phyloP scores from a whole-genome alignment of 2,113 vertebrate genomes.

The Phoenicopterus ruber region DNA sequence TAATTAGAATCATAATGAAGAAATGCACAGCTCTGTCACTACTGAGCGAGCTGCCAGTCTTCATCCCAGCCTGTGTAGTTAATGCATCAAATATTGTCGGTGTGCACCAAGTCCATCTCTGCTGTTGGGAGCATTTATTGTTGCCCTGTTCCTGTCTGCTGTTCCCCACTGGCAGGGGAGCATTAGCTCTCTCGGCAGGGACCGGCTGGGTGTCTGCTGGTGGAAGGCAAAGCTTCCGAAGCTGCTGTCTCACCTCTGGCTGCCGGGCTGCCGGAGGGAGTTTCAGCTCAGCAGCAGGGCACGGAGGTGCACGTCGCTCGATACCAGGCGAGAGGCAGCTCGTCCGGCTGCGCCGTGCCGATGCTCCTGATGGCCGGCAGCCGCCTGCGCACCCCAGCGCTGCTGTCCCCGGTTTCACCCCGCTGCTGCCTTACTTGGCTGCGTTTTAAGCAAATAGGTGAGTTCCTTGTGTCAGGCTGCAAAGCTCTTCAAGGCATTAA shows the following conservation, averaged over 20 bases:
- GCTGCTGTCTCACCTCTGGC: neutral
- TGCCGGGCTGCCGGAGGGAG: neutral
- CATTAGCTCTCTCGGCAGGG: neutral
- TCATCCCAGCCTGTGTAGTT: neutral
- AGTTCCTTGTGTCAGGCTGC: neutral
- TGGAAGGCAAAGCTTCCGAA: neutral
- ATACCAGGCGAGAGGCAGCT: neutral
- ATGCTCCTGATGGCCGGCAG: neutral
- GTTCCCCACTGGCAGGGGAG: neutral
- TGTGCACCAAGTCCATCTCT: accelerated
- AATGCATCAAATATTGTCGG: accelerated
- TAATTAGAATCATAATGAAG: neutral
- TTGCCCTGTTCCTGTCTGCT: neutral
- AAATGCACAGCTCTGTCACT: neutral
- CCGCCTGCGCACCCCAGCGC: accelerated
- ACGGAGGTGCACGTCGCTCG: accelerated
- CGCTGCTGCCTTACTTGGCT: neutral
- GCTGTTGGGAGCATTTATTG: no score
- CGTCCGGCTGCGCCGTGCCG: accelerated
- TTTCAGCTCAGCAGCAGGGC: neutral
- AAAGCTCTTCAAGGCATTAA: neutral
- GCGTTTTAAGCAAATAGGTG: accelerated
- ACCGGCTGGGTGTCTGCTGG: neutral
- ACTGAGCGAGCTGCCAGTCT: neutral
- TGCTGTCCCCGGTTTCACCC: neutral